Evolutionary conservation across 2,888 invertebrate species (phyloP), one percentile per base, ranked within the genome.

Genomic region (Rosalia funebris): DNA sequence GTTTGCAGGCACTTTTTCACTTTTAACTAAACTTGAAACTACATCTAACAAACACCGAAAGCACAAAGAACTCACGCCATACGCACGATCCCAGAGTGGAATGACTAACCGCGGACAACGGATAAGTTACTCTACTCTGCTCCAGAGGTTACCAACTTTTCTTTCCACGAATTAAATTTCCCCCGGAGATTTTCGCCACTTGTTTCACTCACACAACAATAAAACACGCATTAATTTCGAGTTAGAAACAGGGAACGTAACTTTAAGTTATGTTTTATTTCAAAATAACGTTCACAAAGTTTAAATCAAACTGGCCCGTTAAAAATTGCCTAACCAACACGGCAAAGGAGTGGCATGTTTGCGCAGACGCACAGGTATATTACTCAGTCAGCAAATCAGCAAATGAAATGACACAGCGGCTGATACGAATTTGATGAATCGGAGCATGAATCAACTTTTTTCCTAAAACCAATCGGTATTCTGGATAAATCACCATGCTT

Each of bases 1-100:
- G 25, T 25, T n/a, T 10, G 12, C 14, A 14, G 55, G 45, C 56
- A 56, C 46, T 55, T 55, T 44, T 42, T 32, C 37, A 56, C 44
- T 34, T 56, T 56, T 46, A 44, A 46, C 25, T 46, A 14, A 56
- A 56, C 45, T 56, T 56, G n/a, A 45, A 31, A 45, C 39, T 45
- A 45, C 31, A 20, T 20, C 46, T 50, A 50, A 50, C 34, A 46
- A 45, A 46, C 50, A 50, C 50, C 37, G 39, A 56, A 55, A 46
- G 56, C 56, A 56, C 56, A 56, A 56, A 56, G 56, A 45, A 45
- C 46, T 56, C 37, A 56, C 56, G 50, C 50, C 50, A 50, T 50
- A 39, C 36, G 37, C 37, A 47, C 39, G n/a, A 16, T 14, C 25
- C 17, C 31, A 50, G 14, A 50, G 50, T 50, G 19, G 20, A 50